Conservation (phyloP, 1,140 invertebrate species). For the Antheraea mylitta region DNA sequence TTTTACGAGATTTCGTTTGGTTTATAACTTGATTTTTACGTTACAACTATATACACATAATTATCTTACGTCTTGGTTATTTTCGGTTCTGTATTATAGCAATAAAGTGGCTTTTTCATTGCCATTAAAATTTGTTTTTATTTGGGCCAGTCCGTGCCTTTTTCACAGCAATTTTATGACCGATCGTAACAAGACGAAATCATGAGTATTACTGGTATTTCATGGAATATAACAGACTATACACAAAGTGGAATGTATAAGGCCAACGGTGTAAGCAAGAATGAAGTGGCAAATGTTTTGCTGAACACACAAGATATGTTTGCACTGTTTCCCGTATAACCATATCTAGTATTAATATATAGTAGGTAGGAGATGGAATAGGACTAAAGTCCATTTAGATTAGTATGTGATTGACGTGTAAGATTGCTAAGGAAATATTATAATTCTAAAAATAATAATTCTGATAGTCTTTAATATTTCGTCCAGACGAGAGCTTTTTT, state of each 20-base stretch:
- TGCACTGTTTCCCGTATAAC: no score
- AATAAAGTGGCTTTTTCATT: constrained; percentile 40
- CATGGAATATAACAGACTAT: background rate
- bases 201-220: background rate
- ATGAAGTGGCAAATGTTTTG: no score
- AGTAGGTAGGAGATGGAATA: no score
- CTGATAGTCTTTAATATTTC: no score
- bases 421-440: no score
- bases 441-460: no score
- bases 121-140: constrained; percentile 37
- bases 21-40: constrained; percentile 27
- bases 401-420: no score
- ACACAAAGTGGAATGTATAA: background rate
- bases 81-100: constrained; percentile 25
- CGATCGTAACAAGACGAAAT: constrained; percentile 36
- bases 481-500: no score
- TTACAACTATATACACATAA: constrained; percentile 19
- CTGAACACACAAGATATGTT: no score
- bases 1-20: constrained; percentile 31
- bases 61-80: constrained; percentile 19
- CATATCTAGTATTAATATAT: no score
- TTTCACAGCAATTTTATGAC: constrained; percentile 48
- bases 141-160: constrained; percentile 22
- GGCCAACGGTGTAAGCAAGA: background rate
- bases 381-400: no score